These are phyloP conservation scores for Chroicocephalus ridibundus DNA, from an alignment of 2,113 vertebrate species.

Conservation along the genomic window DNA sequence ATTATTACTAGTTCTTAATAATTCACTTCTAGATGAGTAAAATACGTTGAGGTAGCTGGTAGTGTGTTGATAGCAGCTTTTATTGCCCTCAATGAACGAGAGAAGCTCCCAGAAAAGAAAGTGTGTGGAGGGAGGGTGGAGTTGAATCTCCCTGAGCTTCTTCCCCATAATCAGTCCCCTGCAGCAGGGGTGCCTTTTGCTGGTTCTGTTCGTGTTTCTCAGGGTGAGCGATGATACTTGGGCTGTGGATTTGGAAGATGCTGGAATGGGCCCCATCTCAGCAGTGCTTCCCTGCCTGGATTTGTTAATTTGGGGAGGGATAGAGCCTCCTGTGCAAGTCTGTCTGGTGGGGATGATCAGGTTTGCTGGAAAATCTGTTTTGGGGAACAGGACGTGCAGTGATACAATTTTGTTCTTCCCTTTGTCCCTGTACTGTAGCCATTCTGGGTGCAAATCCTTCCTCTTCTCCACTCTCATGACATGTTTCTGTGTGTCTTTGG, in stretches of 20 bases:
- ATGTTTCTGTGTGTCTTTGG: not conserved
- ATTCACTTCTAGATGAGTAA: not conserved
- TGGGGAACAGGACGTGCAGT: not conserved
- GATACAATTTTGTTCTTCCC: not conserved
- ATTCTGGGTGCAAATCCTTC: not conserved
- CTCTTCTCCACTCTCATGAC: not conserved
- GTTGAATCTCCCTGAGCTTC: not conserved
- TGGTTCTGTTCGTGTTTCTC: accelerated
- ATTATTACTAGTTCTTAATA: not conserved
- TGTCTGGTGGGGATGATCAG: accelerated
- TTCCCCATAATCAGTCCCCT: accelerated
- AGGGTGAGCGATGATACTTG: accelerated
- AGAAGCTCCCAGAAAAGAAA: not conserved
- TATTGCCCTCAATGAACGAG: not conserved
- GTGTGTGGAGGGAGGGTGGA: not conserved
- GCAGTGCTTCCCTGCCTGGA: not conserved
- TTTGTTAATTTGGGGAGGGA: accelerated
- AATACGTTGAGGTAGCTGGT: not conserved
- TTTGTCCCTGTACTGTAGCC: not conserved
- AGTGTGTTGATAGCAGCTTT: not conserved
- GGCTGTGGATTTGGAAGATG: not conserved
- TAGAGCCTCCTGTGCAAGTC: not conserved
- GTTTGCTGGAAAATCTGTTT: not conserved
- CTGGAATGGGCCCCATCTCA: not conserved
- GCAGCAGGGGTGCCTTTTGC: not conserved